Percentiles rank a stretch among this genome's conserved stretches.
phyloP scores from a whole-genome alignment of 2,113 vertebrate genomes.

The Lates calcarifer region DNA sequence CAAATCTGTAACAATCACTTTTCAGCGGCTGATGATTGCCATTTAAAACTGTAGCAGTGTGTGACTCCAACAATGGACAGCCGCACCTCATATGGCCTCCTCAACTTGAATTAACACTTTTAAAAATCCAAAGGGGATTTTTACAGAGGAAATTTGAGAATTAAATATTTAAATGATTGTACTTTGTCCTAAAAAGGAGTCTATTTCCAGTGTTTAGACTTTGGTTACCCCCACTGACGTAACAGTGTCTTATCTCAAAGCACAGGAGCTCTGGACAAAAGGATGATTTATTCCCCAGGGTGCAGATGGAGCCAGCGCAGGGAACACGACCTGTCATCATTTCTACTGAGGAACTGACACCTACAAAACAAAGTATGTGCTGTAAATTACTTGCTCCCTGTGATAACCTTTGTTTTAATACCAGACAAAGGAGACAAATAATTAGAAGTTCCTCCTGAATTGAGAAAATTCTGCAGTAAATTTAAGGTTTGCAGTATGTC shows the following conservation, averaged over 20 bases:
- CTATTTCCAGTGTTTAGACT: constrained; percentile 28
- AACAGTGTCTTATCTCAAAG: constrained; percentile 74
- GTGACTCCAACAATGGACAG: constrained; percentile 15
- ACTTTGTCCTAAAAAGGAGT: not conserved
- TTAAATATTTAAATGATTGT: not conserved
- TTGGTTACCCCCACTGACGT: constrained; percentile 52
- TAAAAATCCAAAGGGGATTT: not conserved
- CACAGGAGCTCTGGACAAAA: constrained; percentile 72
- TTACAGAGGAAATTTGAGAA: not conserved
- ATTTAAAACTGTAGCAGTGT: constrained; percentile 62
- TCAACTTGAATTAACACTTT: not conserved
- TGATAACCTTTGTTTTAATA: constrained; percentile 4
- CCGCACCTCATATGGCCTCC: not conserved
- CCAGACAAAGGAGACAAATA: constrained; percentile 10
- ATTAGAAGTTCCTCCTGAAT: not conserved
- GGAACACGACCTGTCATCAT: constrained; percentile 28
- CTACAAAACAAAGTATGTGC: constrained; percentile 38
- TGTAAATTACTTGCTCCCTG: constrained; percentile 22
- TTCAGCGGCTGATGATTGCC: constrained; percentile 39
- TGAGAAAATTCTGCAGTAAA: not conserved
- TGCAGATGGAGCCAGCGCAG: constrained; percentile 5
- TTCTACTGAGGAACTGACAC: constrained; percentile 32
- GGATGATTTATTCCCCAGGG: constrained; percentile 57
- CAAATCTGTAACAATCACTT: constrained; percentile 59
- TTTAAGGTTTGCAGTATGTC: not conserved